A percentile compares a stretch with the other conserved stretches of the same genome.
Conservation (phyloP, 2,797 vertebrate genomes). For the Thamnophis elegans region DNA sequence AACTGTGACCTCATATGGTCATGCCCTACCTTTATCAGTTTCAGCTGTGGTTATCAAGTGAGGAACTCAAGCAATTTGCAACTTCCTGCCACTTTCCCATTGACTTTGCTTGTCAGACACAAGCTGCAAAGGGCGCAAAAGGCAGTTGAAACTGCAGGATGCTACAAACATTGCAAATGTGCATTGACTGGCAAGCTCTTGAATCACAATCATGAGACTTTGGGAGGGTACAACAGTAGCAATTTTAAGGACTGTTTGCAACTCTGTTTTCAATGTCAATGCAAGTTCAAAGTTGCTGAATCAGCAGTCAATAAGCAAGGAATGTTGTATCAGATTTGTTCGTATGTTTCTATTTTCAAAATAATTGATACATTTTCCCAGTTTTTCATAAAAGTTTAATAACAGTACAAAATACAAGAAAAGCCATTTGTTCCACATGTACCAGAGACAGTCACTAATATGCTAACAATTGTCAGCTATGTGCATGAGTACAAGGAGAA, state of each 20-base stretch:
- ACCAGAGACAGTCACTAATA: neutral
- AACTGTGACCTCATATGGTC: neutral
- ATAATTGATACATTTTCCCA: neutral
- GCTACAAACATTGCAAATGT: neutral
- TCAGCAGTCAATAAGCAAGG: neutral
- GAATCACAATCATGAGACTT: neutral
- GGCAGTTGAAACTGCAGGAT: neutral
- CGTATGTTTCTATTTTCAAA: neutral
- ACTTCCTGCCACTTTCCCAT: neutral
- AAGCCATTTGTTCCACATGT: neutral
- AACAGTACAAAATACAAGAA: constrained; percentile 26
- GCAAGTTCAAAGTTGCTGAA: neutral
- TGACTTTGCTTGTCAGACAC: neutral
- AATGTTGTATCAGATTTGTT: neutral
- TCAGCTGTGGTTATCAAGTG: neutral
- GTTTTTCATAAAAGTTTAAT: constrained; percentile 21
- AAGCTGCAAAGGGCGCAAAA: neutral
- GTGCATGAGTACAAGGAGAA: neutral
- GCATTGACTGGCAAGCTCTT: neutral
- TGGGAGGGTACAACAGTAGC: neutral
- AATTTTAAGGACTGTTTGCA: neutral
- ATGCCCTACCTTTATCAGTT: neutral
- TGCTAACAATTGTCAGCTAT: neutral
- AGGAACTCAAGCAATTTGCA: neutral
- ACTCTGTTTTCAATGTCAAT: neutral